Base-by-base conservation (phyloP, 1,140 invertebrate genomes). In the Grapholita molesta region DNA sequence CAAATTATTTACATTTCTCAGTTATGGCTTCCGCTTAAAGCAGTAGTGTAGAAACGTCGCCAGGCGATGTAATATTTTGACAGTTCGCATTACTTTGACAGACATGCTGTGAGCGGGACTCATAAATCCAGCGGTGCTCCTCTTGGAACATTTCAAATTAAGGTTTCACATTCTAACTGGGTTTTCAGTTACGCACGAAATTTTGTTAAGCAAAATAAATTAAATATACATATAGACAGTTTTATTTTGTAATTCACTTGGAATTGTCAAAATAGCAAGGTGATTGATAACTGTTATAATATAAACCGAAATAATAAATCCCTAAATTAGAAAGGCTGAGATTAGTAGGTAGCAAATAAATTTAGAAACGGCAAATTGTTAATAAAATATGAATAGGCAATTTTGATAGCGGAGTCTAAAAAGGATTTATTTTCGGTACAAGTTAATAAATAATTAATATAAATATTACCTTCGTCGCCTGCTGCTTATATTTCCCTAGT, bases 101-200 rank as follows among this genome's bases (percentile, higher is more conserved):
- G 53, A 57, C 12, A 28, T 57, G 53, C 24, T 48, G 18, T 57
- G 25, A 57, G 53, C 24, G 53, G 23, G 12, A 28, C 53, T 12
- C 53, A 57, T 57, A 57, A 57, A 57, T 57, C 53, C 21, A 57
- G 53, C n/a, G 53, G 23, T 28, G 53, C 24, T 57, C 25, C 53
- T 25, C 53, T 11, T 25, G 23, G 24, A 48, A 48, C 42, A n/a
- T 57, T 57, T 57, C 53, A 57, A 57, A 25, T 57, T 57, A 18
- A 23, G 53, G 25, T 23, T 28, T n/a, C 24, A 28, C 24, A 57
- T n/a, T 28, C 9, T 28, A n/a, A n/a, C 53, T 9, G 8, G 24
- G 23, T 57, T 57, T 28, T 24, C 12, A 28, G 23, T 57, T 24
- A 57, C 24, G 15, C 24, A 9, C 53, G n/a, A 24, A 57, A 57